phyloP scores from a whole-genome alignment of 2,797 vertebrate genomes.

The Gobionotothen gibberifrons region DNA sequence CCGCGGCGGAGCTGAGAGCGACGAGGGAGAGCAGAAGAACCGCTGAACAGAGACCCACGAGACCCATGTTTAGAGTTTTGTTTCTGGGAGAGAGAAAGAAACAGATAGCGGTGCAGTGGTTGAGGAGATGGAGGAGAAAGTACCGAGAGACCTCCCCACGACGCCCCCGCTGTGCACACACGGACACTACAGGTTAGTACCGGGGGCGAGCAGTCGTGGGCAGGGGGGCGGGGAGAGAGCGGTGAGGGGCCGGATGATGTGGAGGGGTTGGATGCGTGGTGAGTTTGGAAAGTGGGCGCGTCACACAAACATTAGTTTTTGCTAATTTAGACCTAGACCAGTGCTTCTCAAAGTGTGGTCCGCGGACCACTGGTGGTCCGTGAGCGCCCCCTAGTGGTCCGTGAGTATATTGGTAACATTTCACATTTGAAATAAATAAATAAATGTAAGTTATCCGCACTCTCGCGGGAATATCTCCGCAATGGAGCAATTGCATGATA shows the following conservation, averaged over 20 bases:
- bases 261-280: not conserved
- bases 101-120: not conserved
- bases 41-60: fast-evolving
- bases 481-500: too few relatives aligned
- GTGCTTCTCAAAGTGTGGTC: too few relatives aligned
- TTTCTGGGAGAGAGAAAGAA: constrained; percentile 3
- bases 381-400: too few relatives aligned
- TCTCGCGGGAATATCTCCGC: too few relatives aligned
- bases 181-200: constrained; percentile 12
- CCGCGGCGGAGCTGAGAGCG: constrained; percentile 59
- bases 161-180: constrained; percentile 45
- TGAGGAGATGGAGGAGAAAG: constrained; percentile 26
- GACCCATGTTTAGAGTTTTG: constrained; percentile 15
- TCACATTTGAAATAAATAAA: too few relatives aligned
- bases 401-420: too few relatives aligned
- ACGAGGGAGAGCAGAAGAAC: constrained; percentile 45
- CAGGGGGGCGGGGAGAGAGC: not conserved
- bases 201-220: not conserved
- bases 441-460: too few relatives aligned
- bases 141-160: constrained; percentile 26
- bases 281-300: not conserved
- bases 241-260: not conserved
- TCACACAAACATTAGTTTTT: too few relatives aligned
- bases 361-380: too few relatives aligned
- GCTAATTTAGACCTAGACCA: not conserved